phyloP scores from a whole-genome alignment of 2,888 invertebrate species.

The Mamestra brassicae region DNA sequence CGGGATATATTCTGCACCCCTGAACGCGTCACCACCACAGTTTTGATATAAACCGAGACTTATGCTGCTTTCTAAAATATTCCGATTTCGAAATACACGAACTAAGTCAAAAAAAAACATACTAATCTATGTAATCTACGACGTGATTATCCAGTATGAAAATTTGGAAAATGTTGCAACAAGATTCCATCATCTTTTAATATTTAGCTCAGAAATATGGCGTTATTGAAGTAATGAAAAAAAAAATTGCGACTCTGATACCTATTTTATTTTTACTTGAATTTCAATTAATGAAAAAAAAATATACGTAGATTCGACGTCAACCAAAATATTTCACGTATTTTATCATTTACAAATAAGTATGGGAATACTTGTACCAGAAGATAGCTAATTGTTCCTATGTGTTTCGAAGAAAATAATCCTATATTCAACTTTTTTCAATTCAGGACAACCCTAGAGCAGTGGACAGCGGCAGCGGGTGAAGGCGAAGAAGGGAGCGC shows the following conservation, averaged over 20 bases:
- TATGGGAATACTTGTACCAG: neutral
- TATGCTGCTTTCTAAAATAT: neutral
- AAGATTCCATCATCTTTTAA: neutral
- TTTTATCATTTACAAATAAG: neutral
- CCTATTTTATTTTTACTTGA: neutral
- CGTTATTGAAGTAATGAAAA: no score
- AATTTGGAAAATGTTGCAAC: neutral
- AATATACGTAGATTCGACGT: neutral
- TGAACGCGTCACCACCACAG: neutral
- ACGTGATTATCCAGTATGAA: neutral
- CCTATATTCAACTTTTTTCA: conserved; percentile 23
- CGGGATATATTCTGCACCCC: conserved; percentile 40
- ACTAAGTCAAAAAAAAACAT: no score
- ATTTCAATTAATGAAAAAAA: neutral
- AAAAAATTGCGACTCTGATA: no score
- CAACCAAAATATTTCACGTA: no score
- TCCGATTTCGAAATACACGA: neutral
- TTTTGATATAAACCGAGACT: conserved; percentile 6
- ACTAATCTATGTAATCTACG: no score
- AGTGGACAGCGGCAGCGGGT: conserved; percentile 84
- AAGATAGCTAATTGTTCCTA: neutral
- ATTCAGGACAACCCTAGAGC: conserved; percentile 79
- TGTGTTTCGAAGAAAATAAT: neutral
- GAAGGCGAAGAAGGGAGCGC: conserved; percentile 85
- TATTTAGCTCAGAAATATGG: neutral